Percentiles rank a stretch among this genome's conserved stretches.
phyloP scores from a whole-genome alignment of 2,113 vertebrate species.

The Brachionichthys hirsutus region DNA sequence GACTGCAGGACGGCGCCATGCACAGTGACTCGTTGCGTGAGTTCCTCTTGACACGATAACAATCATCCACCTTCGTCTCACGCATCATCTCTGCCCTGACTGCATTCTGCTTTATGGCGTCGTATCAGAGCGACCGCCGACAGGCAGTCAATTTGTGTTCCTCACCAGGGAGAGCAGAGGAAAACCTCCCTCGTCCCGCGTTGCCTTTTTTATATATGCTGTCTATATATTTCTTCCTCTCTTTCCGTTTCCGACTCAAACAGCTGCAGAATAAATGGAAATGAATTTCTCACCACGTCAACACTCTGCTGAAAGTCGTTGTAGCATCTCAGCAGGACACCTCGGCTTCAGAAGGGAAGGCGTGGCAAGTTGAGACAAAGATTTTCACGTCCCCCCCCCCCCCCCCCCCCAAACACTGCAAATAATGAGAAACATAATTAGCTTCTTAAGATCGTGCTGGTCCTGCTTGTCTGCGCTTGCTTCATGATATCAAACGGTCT shows the following conservation, averaged over 20 bases:
- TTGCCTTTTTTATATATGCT: constrained; percentile 1
- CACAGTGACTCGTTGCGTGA: too few species aligned
- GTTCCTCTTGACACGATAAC: constrained; percentile 47
- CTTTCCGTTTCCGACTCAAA: constrained; percentile 13
- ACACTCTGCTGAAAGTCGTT: constrained; percentile 30
- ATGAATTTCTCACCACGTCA: constrained; percentile 46
- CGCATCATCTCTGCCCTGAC: constrained; percentile 53
- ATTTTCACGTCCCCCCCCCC: constrained; percentile 26
- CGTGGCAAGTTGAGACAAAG: constrained; percentile 22
- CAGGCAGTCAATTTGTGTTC: constrained; percentile 80
- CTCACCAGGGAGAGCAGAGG: constrained; percentile 66
- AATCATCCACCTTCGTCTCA: constrained; percentile 48
- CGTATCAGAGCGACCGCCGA: constrained; percentile 57
- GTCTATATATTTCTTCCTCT: constrained; percentile 4
- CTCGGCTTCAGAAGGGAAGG: constrained; percentile 13
- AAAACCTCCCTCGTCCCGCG: constrained; percentile 11
- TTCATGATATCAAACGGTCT: constrained; percentile 31
- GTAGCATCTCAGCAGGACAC: constrained; percentile 37
- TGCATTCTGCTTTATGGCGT: constrained; percentile 56
- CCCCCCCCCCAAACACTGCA: too few species aligned
- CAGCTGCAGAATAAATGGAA: constrained; percentile 27
- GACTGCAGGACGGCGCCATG: constrained; percentile 39
- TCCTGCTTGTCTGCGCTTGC: constrained; percentile 23
- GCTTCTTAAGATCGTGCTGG: constrained; percentile 18
- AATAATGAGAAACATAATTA: constrained; percentile 48